Conservation (phyloP, 2,797 vertebrate species). For the Botia almorhae region DNA sequence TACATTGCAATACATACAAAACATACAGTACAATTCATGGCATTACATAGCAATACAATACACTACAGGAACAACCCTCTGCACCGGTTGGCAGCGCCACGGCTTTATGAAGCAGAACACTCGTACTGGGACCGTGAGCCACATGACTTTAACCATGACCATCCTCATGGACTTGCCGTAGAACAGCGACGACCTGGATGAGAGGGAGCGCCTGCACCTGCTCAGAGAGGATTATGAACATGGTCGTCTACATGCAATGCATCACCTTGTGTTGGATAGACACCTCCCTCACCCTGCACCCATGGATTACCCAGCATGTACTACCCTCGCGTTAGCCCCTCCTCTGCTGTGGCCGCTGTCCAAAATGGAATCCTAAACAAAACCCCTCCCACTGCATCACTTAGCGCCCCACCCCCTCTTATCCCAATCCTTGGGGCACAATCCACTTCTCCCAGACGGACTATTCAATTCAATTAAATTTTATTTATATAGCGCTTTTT, state of each 20-base stretch:
- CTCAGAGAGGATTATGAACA: conserved; percentile 95
- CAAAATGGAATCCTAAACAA: conserved; percentile 94
- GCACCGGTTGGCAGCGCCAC: conserved; percentile 85
- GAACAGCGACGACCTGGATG: conserved; percentile 90
- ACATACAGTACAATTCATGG: no score
- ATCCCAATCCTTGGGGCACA: conserved; percentile 90
- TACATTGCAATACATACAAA: no score
- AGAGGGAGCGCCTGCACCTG: conserved; percentile 90
- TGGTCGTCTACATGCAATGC: conserved; percentile 78
- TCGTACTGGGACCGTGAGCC: conserved; percentile 94
- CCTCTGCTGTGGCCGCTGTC: conserved; percentile 67
- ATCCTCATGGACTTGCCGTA: conserved; percentile 82
- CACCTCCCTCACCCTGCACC: conserved; percentile 87
- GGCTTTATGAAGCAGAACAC: conserved; percentile 90
- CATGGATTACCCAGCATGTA: conserved; percentile 96
- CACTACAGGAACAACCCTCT: conserved; percentile 91
- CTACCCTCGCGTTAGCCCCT: conserved; percentile 91
- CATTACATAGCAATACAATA: no score
- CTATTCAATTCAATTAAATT: no score
- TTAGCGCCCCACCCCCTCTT: conserved; percentile 94
- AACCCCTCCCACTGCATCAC: conserved; percentile 90
- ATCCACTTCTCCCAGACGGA: conserved; percentile 91
- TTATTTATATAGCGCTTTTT: no score
- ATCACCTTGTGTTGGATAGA: conserved; percentile 81
- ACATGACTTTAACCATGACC: conserved; percentile 91